Percentiles rank a stretch among this genome's conserved stretches.
phyloP scores from a whole-genome alignment of 2,888 invertebrate genomes.

The Ametastegia equiseti region DNA sequence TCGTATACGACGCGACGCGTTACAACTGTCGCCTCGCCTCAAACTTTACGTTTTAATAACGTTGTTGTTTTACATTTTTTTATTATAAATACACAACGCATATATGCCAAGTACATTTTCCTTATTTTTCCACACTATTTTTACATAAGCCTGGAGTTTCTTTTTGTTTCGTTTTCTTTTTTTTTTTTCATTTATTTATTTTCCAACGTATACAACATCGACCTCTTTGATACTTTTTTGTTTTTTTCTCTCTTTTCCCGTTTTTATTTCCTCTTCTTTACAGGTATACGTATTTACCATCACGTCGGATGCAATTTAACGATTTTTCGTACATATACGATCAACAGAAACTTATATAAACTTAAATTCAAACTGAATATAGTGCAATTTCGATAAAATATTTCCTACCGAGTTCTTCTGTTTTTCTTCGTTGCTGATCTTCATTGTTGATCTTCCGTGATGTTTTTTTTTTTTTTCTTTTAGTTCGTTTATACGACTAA shows the following conservation, averaged over 20 bases:
- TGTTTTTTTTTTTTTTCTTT: too few species aligned
- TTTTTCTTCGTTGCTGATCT: conserved; percentile 47
- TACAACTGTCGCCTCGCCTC: not conserved
- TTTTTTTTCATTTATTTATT: not conserved
- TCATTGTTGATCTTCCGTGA: conserved; percentile 52
- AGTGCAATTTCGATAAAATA: not conserved
- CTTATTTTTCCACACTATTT: too few species aligned
- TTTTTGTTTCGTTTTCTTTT: too few species aligned
- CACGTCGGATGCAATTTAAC: not conserved
- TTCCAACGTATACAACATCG: not conserved
- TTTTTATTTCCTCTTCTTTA: not conserved
- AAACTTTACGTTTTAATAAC: not conserved
- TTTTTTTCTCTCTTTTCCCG: not conserved
- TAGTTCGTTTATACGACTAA: not conserved
- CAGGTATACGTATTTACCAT: not conserved
- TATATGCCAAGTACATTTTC: too few species aligned
- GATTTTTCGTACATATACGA: not conserved
- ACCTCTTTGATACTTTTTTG: too few species aligned
- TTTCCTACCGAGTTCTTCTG: not conserved
- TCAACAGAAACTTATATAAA: too few species aligned
- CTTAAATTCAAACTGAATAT: not conserved
- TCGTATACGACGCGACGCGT: conserved; percentile 30
- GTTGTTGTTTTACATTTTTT: not conserved
- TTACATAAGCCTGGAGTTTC: too few species aligned
- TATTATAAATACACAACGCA: too few species aligned